These are phyloP conservation scores for Brenthis daphne DNA, from an alignment of 2,888 invertebrate genomes.

Conservation along the genomic window DNA sequence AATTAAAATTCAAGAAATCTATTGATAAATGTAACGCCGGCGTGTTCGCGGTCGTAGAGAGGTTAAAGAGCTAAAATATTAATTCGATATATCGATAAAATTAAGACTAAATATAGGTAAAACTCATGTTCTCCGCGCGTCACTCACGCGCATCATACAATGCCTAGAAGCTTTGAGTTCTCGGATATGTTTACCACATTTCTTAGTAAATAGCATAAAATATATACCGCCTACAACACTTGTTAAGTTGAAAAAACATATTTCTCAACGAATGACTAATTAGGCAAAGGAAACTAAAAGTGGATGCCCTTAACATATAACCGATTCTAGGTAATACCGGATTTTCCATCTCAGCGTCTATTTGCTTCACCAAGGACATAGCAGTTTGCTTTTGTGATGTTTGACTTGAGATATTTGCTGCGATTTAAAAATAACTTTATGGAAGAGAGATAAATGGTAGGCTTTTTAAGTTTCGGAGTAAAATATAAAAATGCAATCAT, in stretches of 20 bases:
- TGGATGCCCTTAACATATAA: constrained; percentile 25
- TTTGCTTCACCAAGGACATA: constrained; percentile 6
- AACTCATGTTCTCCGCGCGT: no score
- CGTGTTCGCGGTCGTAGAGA: no score
- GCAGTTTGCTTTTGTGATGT: not conserved
- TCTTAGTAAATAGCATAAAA: not conserved
- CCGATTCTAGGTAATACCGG: constrained; percentile 14
- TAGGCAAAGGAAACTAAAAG: constrained; percentile 9
- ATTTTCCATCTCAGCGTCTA: constrained; percentile 1
- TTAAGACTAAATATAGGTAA: no score
- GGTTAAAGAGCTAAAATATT: no score
- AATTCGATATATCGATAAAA: no score
- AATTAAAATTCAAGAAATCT: no score
- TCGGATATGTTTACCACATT: no score
- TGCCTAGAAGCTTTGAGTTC: not conserved
- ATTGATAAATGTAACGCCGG: no score
- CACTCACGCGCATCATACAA: no score
- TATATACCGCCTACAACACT: constrained; percentile 2
- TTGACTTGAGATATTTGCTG: not conserved
- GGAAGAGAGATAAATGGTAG: no score
- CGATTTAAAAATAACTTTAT: not conserved
- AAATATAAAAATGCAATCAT: no score
- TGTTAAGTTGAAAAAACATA: not conserved
- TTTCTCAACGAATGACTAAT: not conserved
- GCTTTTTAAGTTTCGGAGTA: no score